These are phyloP conservation scores for Ceratothoa steindachneri DNA, from an alignment of 2,888 invertebrate genomes.

Conservation along the genomic window DNA sequence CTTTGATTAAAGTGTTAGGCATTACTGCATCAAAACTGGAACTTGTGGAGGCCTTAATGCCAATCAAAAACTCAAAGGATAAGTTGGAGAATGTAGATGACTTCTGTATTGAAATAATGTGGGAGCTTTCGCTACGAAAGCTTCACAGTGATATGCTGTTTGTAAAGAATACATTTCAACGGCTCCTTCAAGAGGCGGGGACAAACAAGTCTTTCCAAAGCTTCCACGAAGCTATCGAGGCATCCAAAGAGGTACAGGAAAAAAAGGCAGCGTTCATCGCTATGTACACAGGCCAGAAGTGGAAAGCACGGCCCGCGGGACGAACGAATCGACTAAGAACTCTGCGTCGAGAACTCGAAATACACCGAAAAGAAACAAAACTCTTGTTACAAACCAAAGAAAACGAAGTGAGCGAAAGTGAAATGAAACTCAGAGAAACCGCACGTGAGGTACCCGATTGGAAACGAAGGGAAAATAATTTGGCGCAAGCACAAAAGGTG, in stretches of 20 bases:
- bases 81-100: background rate
- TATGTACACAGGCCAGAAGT: constrained; percentile 25
- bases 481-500: constrained; percentile 27
- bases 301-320: constrained; percentile 28
- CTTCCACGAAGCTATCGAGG: constrained; percentile 16
- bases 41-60: background rate
- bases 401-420: constrained; percentile 20
- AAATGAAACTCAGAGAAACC: constrained; percentile 16
- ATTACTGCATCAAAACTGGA: background rate
- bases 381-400: constrained; percentile 22
- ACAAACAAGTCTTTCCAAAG: background rate
- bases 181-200: background rate
- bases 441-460: constrained; percentile 21
- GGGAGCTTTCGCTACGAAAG: background rate
- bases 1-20: background rate
- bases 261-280: constrained; percentile 40
- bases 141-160: background rate
- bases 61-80: background rate
- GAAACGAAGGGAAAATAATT: constrained; percentile 22
- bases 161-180: background rate
- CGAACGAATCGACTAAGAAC: constrained; percentile 19
- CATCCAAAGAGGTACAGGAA: constrained; percentile 24
- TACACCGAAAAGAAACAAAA: constrained; percentile 20
- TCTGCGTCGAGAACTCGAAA: constrained; percentile 20
- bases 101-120: background rate